Conservation (phyloP, 1,140 invertebrate genomes). For the Ptiloglossa arizonensis region DNA sequence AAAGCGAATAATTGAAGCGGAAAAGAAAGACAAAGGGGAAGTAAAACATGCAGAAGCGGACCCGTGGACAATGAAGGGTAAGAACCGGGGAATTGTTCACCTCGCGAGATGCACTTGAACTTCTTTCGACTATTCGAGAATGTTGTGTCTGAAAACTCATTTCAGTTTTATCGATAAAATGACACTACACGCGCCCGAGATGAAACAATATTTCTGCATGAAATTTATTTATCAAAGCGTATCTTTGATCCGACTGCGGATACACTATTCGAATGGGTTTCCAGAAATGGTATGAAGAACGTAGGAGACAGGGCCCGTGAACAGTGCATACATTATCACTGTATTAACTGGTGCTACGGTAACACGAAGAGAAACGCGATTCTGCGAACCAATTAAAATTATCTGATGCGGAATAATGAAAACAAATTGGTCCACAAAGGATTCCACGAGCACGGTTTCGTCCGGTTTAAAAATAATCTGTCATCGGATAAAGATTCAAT, state of each 20-base stretch:
- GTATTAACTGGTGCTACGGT: not conserved
- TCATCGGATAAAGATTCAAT: not conserved
- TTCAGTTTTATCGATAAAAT: not conserved
- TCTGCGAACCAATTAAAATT: slow-evolving; percentile 4
- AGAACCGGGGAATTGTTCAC: not conserved
- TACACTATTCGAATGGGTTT: not conserved
- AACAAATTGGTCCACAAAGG: slow-evolving; percentile 16
- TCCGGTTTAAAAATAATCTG: slow-evolving; percentile 10
- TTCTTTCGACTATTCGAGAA: slow-evolving; percentile 14
- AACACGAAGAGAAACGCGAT: not conserved
- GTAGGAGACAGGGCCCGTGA: not conserved
- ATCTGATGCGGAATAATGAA: slow-evolving; percentile 19
- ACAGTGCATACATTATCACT: too few relatives aligned
- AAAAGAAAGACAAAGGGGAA: slow-evolving; percentile 21
- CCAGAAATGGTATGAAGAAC: not conserved
- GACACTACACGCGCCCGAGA: not conserved
- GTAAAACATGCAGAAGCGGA: slow-evolving; percentile 4
- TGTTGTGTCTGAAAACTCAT: not conserved
- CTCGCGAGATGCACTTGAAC: slow-evolving; percentile 17
- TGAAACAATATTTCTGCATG: too few relatives aligned
- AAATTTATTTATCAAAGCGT: not conserved
- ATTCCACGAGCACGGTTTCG: not conserved
- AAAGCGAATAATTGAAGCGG: slow-evolving; percentile 42
- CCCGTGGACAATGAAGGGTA: not conserved
- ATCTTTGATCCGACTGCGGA: not conserved